Conservation (phyloP, 2,888 invertebrate species). For the Mamestra brassicae region DNA sequence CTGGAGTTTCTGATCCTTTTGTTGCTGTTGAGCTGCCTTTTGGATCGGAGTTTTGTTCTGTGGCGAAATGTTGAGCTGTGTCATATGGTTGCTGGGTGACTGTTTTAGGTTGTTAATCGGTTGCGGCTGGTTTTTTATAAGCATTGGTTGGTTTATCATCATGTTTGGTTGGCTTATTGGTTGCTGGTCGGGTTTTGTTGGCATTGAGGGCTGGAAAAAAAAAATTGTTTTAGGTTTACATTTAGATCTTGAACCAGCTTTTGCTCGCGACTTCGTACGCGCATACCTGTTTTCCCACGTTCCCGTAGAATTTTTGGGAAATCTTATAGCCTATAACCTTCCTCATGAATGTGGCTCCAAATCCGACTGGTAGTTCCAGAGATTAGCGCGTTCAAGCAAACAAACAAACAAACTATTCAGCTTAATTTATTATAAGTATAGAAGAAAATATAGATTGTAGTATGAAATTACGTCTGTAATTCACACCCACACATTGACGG, state of each 20-base stretch:
- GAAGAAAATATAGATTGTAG: too few species aligned
- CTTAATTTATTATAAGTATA: not conserved
- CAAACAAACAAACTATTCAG: too few species aligned
- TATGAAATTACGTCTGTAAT: too few species aligned
- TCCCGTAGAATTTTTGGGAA: too few species aligned
- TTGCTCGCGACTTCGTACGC: too few species aligned
- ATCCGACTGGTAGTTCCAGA: too few species aligned
- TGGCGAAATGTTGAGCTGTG: conserved; percentile 70
- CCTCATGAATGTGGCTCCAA: too few species aligned
- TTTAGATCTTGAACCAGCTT: too few species aligned
- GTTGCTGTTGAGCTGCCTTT: conserved; percentile 27
- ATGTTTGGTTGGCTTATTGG: conserved; percentile 65
- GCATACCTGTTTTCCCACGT: too few species aligned
- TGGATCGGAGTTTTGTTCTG: conserved; percentile 60
- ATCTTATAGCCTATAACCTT: too few species aligned
- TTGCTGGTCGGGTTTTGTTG: conserved; percentile 77
- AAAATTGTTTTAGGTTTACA: not conserved
- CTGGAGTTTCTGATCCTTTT: conserved; percentile 74
- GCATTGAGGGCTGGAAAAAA: conserved; percentile 76
- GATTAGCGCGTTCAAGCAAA: too few species aligned
- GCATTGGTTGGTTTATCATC: conserved; percentile 74
- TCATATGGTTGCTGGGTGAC: conserved; percentile 61
- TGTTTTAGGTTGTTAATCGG: conserved; percentile 62
- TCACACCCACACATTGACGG: too few species aligned
- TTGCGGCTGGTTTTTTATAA: conserved; percentile 68